Evolutionary conservation across 2,113 vertebrate genomes (phyloP), one percentile per base, ranked within the genome.

Genomic region (Mormyrus iriodes): DNA sequence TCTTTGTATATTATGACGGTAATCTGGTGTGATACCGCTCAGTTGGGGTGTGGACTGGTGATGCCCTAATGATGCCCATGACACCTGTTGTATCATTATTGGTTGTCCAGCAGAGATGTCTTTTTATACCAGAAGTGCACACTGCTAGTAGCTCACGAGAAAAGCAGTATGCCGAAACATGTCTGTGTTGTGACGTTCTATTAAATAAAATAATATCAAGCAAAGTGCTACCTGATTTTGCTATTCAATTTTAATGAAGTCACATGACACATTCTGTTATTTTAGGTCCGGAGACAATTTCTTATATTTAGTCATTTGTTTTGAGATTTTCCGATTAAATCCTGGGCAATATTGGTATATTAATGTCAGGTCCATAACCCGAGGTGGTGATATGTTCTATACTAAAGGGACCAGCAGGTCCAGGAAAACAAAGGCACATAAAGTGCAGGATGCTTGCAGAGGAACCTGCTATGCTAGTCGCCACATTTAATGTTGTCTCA

Each of bases 401-500:
- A 8, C 9, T 27, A 27, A 10, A 3, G n/a, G 27, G 61, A 27
- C 9, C 61, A 65, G n/a, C 61, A 27, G 61, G 61, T 65, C n/a
- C 61, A 27, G 61, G 61, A 65, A 65, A 27, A 27, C 61, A 65
- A 2, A 31, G 61, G 10, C 61, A 27, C 27, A 69, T n/a, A 69
- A 69, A 31, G 61, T 31, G 61, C 61, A 69, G 61, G 61, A 69
- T 69, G 1, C 27, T 2, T 69, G 15, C 17, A 42, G 73, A 42
- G 73, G 1, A 79, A 35, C 39, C 5, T 90, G 13, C 90, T 48
- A 69, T 88, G 15, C n/a, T 87, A 31, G 4, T 49, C 27, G 8
- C 91, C 97, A 97, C 91, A 21, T 86, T 35, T 86, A 31, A 96
- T 88, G 94, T 94, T 0, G 91, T 95, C 53, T 79, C 93, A 46